These are phyloP conservation scores for Brenthis hecate DNA, from an alignment of 2,888 invertebrate species.

Conservation along the genomic window DNA sequence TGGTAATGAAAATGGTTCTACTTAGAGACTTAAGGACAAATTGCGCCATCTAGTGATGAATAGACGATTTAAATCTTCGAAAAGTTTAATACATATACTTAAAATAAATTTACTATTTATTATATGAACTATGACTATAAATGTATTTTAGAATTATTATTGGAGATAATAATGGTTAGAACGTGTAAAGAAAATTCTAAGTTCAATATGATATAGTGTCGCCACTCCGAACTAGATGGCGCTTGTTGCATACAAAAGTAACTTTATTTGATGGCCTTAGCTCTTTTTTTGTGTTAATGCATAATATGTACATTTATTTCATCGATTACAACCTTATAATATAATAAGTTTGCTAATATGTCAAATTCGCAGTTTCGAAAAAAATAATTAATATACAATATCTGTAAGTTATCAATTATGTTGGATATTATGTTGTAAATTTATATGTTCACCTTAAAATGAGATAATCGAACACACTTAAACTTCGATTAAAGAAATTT, in stretches of 20 bases:
- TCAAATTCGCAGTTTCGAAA: no score
- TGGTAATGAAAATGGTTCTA: neutral
- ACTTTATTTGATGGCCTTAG: no score
- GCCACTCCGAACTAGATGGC: slow-evolving; percentile 45
- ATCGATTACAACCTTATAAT: no score
- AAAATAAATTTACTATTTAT: neutral
- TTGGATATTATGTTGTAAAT: no score
- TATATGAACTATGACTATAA: neutral
- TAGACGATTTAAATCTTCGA: slow-evolving; percentile 36
- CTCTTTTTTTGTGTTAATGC: no score
- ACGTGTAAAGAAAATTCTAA: neutral
- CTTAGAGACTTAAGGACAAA: slow-evolving; percentile 13
- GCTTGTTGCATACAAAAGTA: slow-evolving; percentile 20
- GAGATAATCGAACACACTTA: neutral
- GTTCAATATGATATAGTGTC: neutral
- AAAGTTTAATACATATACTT: neutral
- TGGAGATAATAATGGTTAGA: no score
- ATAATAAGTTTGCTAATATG: no score
- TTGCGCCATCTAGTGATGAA: slow-evolving; percentile 50
- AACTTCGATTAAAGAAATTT: neutral
- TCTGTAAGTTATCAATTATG: no score
- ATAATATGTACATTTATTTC: no score
- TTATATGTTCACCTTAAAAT: no score
- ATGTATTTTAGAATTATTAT: neutral
- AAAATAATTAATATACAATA: no score